These are phyloP conservation scores for Drosophila barbarae DNA, from an alignment of 2,888 invertebrate species.

Conservation along the genomic window DNA sequence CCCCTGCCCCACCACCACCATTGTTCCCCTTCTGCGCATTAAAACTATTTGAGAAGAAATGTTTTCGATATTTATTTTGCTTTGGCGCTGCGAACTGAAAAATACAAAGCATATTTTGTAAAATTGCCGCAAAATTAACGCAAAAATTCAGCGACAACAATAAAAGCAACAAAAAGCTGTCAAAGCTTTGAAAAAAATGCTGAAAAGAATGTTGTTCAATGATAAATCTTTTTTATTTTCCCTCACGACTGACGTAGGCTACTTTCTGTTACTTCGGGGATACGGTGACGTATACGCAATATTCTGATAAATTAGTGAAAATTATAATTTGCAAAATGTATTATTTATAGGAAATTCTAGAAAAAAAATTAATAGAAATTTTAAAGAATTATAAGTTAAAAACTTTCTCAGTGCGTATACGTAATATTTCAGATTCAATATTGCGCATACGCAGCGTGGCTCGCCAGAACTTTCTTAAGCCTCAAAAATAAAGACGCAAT, in stretches of 20 bases:
- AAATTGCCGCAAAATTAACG: constrained; percentile 65
- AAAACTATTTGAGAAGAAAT: constrained; percentile 22
- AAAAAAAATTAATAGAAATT: background rate
- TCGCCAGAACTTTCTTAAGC: background rate
- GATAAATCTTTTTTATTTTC: constrained; percentile 21
- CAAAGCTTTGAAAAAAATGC: constrained; percentile 42
- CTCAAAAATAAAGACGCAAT: constrained; percentile 8
- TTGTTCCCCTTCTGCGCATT: constrained; percentile 8
- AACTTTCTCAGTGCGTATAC: background rate
- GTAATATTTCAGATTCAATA: background rate
- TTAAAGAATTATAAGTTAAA: too few species aligned
- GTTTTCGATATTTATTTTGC: constrained; percentile 39
- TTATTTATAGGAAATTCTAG: background rate
- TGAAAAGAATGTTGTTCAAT: constrained; percentile 44
- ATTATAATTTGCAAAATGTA: background rate
- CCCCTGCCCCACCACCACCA: too few species aligned
- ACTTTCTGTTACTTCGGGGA: constrained; percentile 15
- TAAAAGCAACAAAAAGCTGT: constrained; percentile 37
- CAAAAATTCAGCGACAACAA: constrained; percentile 41
- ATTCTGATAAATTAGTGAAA: constrained; percentile 15
- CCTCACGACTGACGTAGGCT: constrained; percentile 26
- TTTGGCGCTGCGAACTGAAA: constrained; percentile 25
- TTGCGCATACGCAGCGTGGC: constrained; percentile 28
- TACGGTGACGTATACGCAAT: constrained; percentile 31
- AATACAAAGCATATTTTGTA: constrained; percentile 54